These are phyloP conservation scores for Mionectes macconnelli DNA, from an alignment of 2,113 vertebrate genomes.

Conservation along the genomic window DNA sequence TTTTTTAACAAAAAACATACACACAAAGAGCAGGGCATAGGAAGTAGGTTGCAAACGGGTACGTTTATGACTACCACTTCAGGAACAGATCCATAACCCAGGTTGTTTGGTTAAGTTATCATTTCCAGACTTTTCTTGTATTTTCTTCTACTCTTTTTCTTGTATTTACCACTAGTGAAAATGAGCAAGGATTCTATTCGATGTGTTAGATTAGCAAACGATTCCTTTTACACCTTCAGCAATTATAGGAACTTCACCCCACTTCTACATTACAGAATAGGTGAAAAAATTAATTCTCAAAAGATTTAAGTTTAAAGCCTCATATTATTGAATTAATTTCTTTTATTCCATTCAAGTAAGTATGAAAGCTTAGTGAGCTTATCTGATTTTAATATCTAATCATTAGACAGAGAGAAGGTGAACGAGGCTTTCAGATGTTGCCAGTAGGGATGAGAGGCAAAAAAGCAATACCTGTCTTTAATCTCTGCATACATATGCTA, in stretches of 20 bases:
- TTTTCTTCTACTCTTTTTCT: too few species aligned
- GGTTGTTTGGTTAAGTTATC: neutral
- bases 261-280: neutral
- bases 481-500: neutral
- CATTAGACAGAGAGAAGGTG: neutral
- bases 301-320: neutral
- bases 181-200: neutral
- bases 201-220: neutral
- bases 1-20: neutral
- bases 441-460: neutral
- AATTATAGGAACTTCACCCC: neutral
- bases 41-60: neutral
- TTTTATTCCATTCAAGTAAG: slow-evolving; percentile 28
- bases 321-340: neutral
- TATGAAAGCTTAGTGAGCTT: neutral
- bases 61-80: neutral
- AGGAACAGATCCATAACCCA: neutral
- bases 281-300: neutral
- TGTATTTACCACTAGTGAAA: neutral
- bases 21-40: neutral
- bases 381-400: slow-evolving; percentile 37
- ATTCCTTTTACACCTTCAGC: neutral
- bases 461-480: neutral
- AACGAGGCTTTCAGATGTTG: neutral
- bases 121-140: neutral